Evolutionary conservation across 92 coral and sea anemone genomes (phyloP), one percentile per base, ranked within the genome.

Genomic region (Actinostola sp.): DNA sequence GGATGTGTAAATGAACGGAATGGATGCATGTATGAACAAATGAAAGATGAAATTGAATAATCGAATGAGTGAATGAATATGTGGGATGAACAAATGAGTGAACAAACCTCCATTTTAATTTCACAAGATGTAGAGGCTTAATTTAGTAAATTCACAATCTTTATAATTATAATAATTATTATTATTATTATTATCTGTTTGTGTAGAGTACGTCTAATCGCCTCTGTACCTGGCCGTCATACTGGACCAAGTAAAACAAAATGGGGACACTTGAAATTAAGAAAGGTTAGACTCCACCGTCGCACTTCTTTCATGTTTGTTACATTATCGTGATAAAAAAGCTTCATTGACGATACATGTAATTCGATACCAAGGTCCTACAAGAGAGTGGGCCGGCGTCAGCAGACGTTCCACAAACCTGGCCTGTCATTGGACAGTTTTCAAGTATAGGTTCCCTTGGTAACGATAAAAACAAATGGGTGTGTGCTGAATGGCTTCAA

Each of bases 371-470:
- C 6, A 60, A 93, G 98, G 65, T 84, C 34, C 89, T 93, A 28
- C 97, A 88, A 49, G 88, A 91, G 62, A 46, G 72, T 80, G 94
- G 98, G 0, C 89, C 92, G 1, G 29, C 75, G 21, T 51, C 91
- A 4, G 61, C 80, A 28, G 90, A 88, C 19, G 84, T 85, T 61
- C 62, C 71, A n/a, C 61, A 88, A 45, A 82, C 70, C 78, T 94
- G 98, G 98, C 98, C 98, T 41, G 95, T 94, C 72, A 77, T 94
- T 88, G 98, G 98, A 57, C 98, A 94, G 88, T 94, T 91, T 67
- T 94, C 98, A 46, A 94, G 98, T 45, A 91, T 94, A 30, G 98
- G 98, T 43, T 94, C 98, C 41, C 95, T 94, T 48, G 98, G 98
- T 20, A 78, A 78, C 39, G 92, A 86, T 70, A 91, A 86, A 70